These are phyloP conservation scores for Myotis brandtii DNA, from an alignment of 2,113 vertebrate species.

Conservation along the genomic window DNA sequence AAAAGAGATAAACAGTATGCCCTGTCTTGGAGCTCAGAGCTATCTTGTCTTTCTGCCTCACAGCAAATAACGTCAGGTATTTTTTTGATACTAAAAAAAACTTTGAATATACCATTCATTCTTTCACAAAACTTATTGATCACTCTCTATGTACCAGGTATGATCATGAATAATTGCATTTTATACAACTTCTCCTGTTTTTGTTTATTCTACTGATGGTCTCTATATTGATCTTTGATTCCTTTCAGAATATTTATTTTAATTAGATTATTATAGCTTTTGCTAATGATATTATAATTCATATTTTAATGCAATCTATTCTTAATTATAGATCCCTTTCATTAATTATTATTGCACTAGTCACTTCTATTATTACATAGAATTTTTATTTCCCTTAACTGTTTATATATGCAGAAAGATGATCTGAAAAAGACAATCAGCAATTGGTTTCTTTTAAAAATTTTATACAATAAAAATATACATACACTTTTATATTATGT, in stretches of 20 bases:
- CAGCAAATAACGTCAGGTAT: neutral
- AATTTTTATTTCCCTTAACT: constrained; percentile 32
- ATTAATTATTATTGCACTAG: neutral
- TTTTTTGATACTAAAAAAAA: neutral
- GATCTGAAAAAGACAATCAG: neutral
- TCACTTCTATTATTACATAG: neutral
- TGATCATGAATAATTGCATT: neutral
- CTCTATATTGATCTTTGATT: neutral
- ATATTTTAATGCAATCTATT: constrained; percentile 28
- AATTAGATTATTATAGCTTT: constrained; percentile 22
- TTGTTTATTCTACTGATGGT: neutral
- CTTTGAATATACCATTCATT: neutral
- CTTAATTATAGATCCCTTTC: constrained; percentile 10
- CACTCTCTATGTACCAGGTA: neutral
- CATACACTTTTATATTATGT: neutral
- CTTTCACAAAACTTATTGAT: neutral
- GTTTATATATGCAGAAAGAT: neutral
- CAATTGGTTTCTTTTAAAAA: neutral
- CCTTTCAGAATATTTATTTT: constrained; percentile 43
- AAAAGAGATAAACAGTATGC: constrained; percentile 24
- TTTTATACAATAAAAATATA: neutral
- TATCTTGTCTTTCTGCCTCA: neutral
- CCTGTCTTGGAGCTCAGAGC: neutral
- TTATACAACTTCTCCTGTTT: neutral
- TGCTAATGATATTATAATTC: neutral